phyloP scores from a whole-genome alignment of 2,113 vertebrate genomes.

The Mustela nigripes region DNA sequence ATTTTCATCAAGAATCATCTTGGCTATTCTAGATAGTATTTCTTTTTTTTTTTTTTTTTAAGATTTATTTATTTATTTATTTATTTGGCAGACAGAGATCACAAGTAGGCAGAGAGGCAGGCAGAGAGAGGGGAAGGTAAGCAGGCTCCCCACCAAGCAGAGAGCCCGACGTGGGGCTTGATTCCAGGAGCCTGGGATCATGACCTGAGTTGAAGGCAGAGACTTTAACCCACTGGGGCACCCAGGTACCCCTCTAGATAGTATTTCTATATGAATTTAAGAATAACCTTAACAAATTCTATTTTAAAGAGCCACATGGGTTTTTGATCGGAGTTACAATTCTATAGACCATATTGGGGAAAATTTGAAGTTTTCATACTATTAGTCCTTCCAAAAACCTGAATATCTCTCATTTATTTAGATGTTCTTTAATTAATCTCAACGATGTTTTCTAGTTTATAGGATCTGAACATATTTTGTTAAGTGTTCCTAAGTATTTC shows the following conservation, averaged over 20 bases:
- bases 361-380: neutral
- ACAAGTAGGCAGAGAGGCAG: too few species aligned
- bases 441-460: neutral
- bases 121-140: too few species aligned
- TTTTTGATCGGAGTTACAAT: neutral
- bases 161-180: too few species aligned
- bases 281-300: neutral
- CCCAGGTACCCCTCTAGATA: neutral
- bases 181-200: too few species aligned
- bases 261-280: neutral
- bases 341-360: neutral
- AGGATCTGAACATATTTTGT: constrained; percentile 19
- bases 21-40: neutral
- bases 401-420: neutral
- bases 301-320: neutral
- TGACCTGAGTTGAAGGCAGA: too few species aligned
- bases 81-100: too few species aligned
- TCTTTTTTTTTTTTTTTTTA: neutral
- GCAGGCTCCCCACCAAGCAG: too few species aligned
- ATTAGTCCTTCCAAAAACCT: neutral
- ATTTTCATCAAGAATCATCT: neutral
- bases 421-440: neutral
- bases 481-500: neutral
- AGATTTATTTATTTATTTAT: too few species aligned
- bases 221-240: too few species aligned